Evolutionary conservation across 2,113 vertebrate species (phyloP).

Genomic region (Sinocyclocheilus grahami): DNA sequence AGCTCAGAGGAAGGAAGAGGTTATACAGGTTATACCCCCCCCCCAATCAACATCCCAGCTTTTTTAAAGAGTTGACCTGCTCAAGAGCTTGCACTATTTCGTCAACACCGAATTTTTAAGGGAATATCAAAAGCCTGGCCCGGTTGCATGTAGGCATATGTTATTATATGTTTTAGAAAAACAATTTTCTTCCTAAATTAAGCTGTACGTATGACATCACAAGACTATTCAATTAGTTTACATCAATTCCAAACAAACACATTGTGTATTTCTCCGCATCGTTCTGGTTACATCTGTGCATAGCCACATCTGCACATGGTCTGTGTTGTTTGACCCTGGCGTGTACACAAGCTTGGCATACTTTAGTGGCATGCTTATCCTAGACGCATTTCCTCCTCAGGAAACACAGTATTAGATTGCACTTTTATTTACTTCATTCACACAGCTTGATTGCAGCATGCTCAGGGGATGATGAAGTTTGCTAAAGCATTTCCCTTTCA

Average conservation of each 20-base stretch:
- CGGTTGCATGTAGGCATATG: background rate
- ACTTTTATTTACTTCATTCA: too few species aligned
- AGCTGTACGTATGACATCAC: background rate
- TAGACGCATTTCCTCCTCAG: too few species aligned
- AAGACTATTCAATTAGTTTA: background rate
- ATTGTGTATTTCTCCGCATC: too few species aligned
- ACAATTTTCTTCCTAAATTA: background rate
- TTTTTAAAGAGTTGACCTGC: conserved; percentile 45
- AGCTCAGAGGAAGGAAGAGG: conserved; percentile 68
- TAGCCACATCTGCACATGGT: too few species aligned
- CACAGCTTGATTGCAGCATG: too few species aligned
- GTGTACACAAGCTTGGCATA: too few species aligned
- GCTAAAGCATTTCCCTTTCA: too few species aligned
- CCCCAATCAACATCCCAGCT: conserved; percentile 43
- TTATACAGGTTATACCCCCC: conserved; percentile 53
- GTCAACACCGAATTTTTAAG: background rate
- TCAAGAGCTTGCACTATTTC: conserved; percentile 19
- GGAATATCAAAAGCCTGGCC: background rate
- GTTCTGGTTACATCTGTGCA: too few species aligned
- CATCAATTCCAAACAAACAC: background rate
- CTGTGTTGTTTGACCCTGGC: too few species aligned
- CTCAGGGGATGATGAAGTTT: too few species aligned
- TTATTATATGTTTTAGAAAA: background rate
- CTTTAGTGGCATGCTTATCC: too few species aligned
- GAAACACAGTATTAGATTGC: too few species aligned